Percentiles rank a stretch among this genome's conserved stretches.
phyloP scores from a whole-genome alignment of 1,140 invertebrate species.

The Hylyphantes graminicola region DNA sequence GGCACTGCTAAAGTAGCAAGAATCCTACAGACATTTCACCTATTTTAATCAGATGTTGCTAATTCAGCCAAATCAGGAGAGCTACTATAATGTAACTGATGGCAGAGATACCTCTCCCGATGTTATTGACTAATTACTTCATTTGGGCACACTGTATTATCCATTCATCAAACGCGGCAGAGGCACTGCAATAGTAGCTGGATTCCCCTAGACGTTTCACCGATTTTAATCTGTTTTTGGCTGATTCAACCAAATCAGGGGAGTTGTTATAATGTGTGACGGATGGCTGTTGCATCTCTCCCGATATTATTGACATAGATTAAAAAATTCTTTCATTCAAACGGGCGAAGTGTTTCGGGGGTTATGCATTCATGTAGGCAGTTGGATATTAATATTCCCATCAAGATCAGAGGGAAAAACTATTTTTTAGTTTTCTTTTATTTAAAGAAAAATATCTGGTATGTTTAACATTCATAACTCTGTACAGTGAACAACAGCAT shows the following conservation, averaged over 20 bases:
- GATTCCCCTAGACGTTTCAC: background rate
- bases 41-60: constrained; percentile 18
- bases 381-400: too few species aligned
- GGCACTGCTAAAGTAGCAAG: background rate
- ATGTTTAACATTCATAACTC: too few species aligned
- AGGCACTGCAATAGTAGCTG: background rate
- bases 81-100: background rate
- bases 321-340: background rate
- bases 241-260: constrained; percentile 17
- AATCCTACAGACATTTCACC: background rate
- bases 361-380: too few species aligned
- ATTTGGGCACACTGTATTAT: background rate
- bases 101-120: constrained; percentile 14
- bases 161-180: background rate
- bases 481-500: too few species aligned
- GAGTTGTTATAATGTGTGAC: background rate
- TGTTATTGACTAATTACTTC: too few species aligned
- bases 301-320: constrained; percentile 32
- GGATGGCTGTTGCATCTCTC: background rate
- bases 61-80: constrained; percentile 10
- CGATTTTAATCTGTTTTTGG: constrained; percentile 15
- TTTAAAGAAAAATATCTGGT: too few species aligned
- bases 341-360: background rate
- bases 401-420: too few species aligned
- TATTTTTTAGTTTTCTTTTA: too few species aligned